These are phyloP conservation scores for Clavelina lepadiformis DNA, from an alignment of 23 tunicate species.

Conservation along the genomic window DNA sequence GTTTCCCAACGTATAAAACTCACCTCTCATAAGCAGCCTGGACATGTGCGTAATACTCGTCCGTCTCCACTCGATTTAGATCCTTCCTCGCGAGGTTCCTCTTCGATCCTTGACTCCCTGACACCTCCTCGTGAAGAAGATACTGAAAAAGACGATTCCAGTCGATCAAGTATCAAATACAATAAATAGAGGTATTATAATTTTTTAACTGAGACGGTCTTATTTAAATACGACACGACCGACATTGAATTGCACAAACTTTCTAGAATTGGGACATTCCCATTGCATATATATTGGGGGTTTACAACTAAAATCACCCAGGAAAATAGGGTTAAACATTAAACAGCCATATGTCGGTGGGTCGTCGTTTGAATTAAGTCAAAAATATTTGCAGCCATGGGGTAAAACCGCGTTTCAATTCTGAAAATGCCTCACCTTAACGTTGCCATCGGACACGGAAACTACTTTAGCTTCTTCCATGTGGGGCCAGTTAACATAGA, in stretches of 20 bases:
- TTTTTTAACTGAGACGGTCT: too few relatives aligned
- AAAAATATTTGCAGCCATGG: too few relatives aligned
- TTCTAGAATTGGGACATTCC: too few relatives aligned
- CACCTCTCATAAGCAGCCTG: slow-evolving; percentile 25
- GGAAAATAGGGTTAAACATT: too few relatives aligned
- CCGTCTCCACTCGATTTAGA: slow-evolving; percentile 14
- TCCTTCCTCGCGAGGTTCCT: slow-evolving; percentile 35
- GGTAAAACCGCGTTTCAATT: too few relatives aligned
- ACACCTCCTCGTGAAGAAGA: slow-evolving; percentile 28
- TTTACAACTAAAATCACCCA: too few relatives aligned
- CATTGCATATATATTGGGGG: too few relatives aligned
- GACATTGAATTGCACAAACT: too few relatives aligned
- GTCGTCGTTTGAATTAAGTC: too few relatives aligned
- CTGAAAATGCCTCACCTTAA: slow-evolving; percentile 32
- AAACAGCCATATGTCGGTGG: too few relatives aligned
- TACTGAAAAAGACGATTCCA: slow-evolving; percentile 2
- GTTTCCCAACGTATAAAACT: too few relatives aligned
- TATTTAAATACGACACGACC: too few relatives aligned
- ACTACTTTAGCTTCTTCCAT: slow-evolving; percentile 94
- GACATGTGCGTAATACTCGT: slow-evolving; percentile 23
- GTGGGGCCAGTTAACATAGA: slow-evolving; percentile 98
- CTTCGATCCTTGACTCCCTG: slow-evolving; percentile 44
- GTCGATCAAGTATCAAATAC: background rate
- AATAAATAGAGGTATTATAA: background rate
- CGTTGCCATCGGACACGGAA: slow-evolving; percentile 73